Conservation (phyloP, 2,888 invertebrate genomes). For the Apoda limacodes region DNA sequence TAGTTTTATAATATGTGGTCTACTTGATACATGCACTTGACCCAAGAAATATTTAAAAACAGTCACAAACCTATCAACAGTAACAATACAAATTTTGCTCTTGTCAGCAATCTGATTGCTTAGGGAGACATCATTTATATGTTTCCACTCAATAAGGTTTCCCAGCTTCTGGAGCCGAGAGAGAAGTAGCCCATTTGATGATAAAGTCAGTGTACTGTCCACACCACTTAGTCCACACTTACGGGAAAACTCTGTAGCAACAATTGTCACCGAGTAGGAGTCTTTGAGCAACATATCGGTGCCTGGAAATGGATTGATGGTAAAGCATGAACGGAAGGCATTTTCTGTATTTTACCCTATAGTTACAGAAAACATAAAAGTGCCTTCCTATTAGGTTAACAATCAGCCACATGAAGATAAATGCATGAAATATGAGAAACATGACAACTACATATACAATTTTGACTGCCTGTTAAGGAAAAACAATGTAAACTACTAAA, state of each 20-base stretch:
- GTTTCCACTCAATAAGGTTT: slow-evolving; percentile 70
- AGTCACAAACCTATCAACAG: slow-evolving; percentile 69
- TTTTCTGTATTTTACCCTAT: no score
- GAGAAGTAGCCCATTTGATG: slow-evolving; percentile 65
- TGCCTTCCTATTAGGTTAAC: no score
- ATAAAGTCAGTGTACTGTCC: slow-evolving; percentile 68
- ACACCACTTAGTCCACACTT: slow-evolving; percentile 70
- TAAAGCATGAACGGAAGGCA: slow-evolving; percentile 25
- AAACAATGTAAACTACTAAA: no score
- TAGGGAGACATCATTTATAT: slow-evolving; percentile 68
- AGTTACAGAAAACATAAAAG: no score
- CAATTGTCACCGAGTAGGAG: slow-evolving; percentile 70
- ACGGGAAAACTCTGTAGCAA: slow-evolving; percentile 73
- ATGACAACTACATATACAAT: no score
- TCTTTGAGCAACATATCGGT: slow-evolving; percentile 57
- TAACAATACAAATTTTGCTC: slow-evolving; percentile 70
- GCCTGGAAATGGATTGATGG: slow-evolving; percentile 49
- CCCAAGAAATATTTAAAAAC: slow-evolving; percentile 12
- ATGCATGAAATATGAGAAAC: slow-evolving; percentile 13
- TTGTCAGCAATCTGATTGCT: slow-evolving; percentile 64
- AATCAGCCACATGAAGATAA: no score
- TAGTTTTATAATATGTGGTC: slow-evolving; percentile 1
- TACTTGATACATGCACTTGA: background rate
- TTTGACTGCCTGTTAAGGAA: no score
- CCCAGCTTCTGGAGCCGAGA: slow-evolving; percentile 60